phyloP scores from a whole-genome alignment of 2,113 vertebrate species.

The Romanogobio albipinnatus region DNA sequence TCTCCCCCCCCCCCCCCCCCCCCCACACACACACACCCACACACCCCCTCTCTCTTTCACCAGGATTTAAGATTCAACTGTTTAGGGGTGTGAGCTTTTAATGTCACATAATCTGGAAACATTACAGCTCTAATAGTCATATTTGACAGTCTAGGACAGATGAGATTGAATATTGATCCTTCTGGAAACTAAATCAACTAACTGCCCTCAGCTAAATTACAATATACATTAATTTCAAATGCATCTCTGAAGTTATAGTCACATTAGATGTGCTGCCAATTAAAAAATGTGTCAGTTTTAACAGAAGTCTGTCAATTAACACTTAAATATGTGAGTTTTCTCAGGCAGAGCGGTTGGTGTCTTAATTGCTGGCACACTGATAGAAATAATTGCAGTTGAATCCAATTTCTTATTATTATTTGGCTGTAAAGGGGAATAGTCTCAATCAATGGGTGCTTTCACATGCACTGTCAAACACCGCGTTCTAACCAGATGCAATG shows the following conservation, averaged over 20 bases:
- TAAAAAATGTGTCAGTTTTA: conserved; percentile 33
- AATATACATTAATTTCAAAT: background rate
- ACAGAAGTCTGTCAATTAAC: conserved; percentile 39
- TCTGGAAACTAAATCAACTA: conserved; percentile 6
- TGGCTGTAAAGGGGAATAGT: background rate
- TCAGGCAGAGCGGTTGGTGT: background rate
- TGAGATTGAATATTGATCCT: conserved; percentile 26
- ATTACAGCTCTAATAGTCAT: background rate
- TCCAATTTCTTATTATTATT: background rate
- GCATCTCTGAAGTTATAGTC: conserved; percentile 21
- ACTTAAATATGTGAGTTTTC: conserved; percentile 32
- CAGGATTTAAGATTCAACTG: background rate
- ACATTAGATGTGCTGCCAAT: conserved; percentile 19
- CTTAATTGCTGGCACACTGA: conserved; percentile 17
- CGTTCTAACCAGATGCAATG: too few species aligned
- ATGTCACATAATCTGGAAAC: conserved; percentile 25
- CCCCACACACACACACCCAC: too few species aligned
- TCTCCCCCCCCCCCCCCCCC: too few species aligned
- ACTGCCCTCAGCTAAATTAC: background rate
- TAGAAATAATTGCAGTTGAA: conserved; percentile 3
- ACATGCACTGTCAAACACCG: background rate
- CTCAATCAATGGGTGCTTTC: background rate
- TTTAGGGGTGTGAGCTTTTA: conserved; percentile 31
- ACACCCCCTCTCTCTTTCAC: background rate
- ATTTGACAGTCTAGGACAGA: conserved; percentile 16